phyloP scores from a whole-genome alignment of 1,140 invertebrate genomes.

The Cherax destructor region DNA sequence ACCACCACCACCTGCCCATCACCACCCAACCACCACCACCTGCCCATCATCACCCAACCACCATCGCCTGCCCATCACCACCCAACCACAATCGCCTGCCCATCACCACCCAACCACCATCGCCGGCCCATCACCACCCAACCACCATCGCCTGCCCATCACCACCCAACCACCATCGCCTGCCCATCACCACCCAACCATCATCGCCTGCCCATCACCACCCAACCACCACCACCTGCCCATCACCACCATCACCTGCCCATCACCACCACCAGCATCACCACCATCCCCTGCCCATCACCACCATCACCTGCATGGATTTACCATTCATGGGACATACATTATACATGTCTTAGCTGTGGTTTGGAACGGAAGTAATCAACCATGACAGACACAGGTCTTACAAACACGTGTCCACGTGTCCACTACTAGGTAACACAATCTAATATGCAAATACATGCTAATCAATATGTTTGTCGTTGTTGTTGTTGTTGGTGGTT shows the following conservation, averaged over 20 bases:
- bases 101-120: neutral
- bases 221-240: neutral
- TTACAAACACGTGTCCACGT: slow-evolving; percentile 1
- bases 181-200: no score
- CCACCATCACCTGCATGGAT: neutral
- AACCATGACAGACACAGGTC: slow-evolving; percentile 27
- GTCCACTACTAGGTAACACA: neutral
- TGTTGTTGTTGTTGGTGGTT: neutral
- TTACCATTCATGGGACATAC: slow-evolving; percentile 56
- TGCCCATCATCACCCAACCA: neutral
- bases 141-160: neutral
- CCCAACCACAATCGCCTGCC: neutral
- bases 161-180: neutral
- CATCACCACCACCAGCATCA: neutral
- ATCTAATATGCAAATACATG: slow-evolving; percentile 11
- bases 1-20: neutral
- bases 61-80: neutral
- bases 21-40: neutral
- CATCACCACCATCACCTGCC: neutral
- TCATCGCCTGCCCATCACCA: neutral
- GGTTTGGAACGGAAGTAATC: slow-evolving; percentile 50
- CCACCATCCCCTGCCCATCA: no score
- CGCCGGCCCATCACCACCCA: neutral
- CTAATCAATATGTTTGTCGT: neutral
- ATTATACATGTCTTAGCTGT: slow-evolving; percentile 39